These are phyloP conservation scores for Anguilla marmorata DNA, from an alignment of 2,797 vertebrate species.

Conservation along the genomic window DNA sequence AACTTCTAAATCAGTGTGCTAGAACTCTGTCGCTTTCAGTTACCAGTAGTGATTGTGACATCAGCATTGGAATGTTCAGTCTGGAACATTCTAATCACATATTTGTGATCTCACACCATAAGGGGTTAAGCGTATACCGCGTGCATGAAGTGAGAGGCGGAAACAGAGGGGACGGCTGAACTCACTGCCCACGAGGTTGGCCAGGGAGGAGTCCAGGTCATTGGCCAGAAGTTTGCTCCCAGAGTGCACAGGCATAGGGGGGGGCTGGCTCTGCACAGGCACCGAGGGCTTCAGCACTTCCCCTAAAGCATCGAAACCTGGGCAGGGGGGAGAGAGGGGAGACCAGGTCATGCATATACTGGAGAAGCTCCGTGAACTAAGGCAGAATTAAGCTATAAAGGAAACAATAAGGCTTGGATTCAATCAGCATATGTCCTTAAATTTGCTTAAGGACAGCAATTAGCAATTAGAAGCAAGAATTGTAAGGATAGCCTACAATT, in stretches of 20 bases:
- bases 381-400: background rate
- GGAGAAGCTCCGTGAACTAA: background rate
- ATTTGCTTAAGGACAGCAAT: no score
- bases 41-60: no score
- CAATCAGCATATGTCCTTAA: no score
- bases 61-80: no score
- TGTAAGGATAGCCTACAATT: background rate
- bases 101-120: no score
- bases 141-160: background rate
- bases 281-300: conserved; percentile 81
- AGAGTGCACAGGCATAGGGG: conserved; percentile 65
- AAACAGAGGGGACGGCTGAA: conserved; percentile 30
- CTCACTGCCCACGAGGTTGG: conserved; percentile 89
- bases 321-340: background rate
- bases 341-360: background rate
- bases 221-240: conserved; percentile 78
- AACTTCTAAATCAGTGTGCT: no score
- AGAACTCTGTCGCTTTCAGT: no score
- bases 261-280: conserved; percentile 68
- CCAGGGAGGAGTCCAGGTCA: conserved; percentile 85
- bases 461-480: background rate
- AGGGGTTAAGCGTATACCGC: no score
- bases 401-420: background rate
- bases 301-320: conserved; percentile 75
- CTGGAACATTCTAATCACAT: no score